Conservation (phyloP, 2,797 vertebrate genomes). For the Arnoldichthys spilopterus region DNA sequence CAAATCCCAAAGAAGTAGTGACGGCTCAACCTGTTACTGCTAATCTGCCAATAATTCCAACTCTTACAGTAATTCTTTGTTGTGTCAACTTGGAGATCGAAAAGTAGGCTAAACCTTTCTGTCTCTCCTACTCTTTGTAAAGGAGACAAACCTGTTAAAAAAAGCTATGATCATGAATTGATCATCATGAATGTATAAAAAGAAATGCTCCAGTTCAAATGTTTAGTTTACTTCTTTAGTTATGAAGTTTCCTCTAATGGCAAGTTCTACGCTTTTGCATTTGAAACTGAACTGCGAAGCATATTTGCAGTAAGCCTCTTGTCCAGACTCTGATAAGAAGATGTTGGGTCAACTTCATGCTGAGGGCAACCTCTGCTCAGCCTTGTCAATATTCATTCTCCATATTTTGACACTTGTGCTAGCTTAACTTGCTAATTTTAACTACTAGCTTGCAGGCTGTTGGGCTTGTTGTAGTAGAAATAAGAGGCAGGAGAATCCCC, state of each 20-base stretch:
- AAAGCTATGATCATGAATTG: not conserved
- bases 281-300: too few species aligned
- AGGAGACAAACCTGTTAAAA: not conserved
- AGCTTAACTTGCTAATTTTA: slow-evolving; percentile 39
- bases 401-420: not conserved
- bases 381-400: slow-evolving; percentile 19
- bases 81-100: not conserved
- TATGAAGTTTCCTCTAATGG: not conserved
- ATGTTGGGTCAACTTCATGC: not conserved
- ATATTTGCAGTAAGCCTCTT: too few species aligned
- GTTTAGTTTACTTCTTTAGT: too few species aligned
- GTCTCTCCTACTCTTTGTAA: not conserved
- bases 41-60: slow-evolving; percentile 1
- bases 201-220: not conserved
- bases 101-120: not conserved
- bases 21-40: not conserved
- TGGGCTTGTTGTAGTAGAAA: slow-evolving; percentile 16
- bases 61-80: not conserved
- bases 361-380: slow-evolving; percentile 7
- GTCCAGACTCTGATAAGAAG: not conserved
- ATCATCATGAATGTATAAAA: not conserved
- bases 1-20: slow-evolving; percentile 13
- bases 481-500: not conserved
- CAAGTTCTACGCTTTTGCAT: not conserved
- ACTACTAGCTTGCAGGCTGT: slow-evolving; percentile 7